These are phyloP conservation scores for Xiphydria camelus DNA, from an alignment of 2,888 invertebrate species.

Conservation along the genomic window DNA sequence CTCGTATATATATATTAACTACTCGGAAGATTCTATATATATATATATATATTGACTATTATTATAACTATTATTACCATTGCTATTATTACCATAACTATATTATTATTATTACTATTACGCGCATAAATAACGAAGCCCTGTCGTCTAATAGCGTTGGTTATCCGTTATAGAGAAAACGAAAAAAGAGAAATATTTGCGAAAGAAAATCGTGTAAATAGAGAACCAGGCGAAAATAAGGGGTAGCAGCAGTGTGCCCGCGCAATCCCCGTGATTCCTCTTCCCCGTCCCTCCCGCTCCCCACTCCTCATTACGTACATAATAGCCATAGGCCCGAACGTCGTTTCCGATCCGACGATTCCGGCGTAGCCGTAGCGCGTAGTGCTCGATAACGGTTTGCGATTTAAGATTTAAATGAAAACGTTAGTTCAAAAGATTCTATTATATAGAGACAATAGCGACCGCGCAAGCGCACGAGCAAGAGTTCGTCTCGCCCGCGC, in stretches of 20 bases:
- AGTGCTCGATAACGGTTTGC: conserved; percentile 19
- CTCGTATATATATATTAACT: conserved; percentile 44
- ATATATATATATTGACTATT: conserved; percentile 39
- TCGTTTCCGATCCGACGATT: conserved; percentile 19
- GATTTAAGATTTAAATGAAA: conserved; percentile 21
- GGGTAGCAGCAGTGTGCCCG: conserved; percentile 6
- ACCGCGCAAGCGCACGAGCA: conserved; percentile 1
- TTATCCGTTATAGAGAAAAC: conserved; percentile 42
- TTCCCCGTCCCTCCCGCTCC: conserved; percentile 16
- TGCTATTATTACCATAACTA: conserved; percentile 36
- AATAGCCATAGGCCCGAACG: too few species aligned
- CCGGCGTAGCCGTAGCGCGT: conserved; percentile 16
- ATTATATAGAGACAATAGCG: conserved; percentile 44
- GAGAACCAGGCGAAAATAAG: conserved; percentile 2
- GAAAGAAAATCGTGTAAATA: conserved; percentile 2
- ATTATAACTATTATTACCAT: conserved; percentile 31
- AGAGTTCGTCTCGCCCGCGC: conserved; percentile 14
- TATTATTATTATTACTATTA: conserved; percentile 24
- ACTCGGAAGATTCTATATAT: conserved; percentile 30
- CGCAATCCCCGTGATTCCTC: conserved; percentile 15
- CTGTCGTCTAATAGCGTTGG: conserved; percentile 49
- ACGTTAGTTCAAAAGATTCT: conserved; percentile 30
- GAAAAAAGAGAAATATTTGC: conserved; percentile 3
- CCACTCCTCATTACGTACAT: too few species aligned
- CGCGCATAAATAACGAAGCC: conserved; percentile 29